Base-by-base conservation (phyloP, 2,113 vertebrate species). In the Platysteira castanea region DNA sequence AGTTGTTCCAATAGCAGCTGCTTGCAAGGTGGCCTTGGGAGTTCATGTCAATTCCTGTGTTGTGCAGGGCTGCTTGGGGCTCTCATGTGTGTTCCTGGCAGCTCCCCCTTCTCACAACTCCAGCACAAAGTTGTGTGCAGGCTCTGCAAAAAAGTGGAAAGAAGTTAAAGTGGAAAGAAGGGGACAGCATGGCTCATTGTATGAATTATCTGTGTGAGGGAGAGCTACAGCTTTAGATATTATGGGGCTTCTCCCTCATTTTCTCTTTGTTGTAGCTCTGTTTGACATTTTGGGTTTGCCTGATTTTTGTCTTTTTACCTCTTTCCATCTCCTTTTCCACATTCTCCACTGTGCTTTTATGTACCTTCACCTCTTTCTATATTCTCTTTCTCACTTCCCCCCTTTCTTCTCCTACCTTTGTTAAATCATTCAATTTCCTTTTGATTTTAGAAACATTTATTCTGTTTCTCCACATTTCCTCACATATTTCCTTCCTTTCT, bases 1-100 rank as follows among this genome's bases (percentile, higher is more conserved):
- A 87, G 69, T 39, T 47, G 89, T 94, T 97, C 82, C 92, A 96
- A 96, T 35, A 90, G 89, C 96, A 97, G 95, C 95, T 97, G 97
- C 54, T 79, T 50, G 60, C 13, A 7, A 76, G 93, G 67, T 2
- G 0, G 87, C 89, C 88, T 70, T 91, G 92, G 92, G 96, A 96
- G 93, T 69, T 96, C 89, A 44, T 61, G 79, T 78, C 79, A 89
- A 71, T 92, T 94, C 50, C 92, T 75, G 52, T 49, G 70, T 74
- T 90, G 47, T 41, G 50, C 83, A 74, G 84, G 61, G 84, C 79
- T 71, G 88, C 82, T 84, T 69, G 15, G 47, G 21, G 65, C 54
- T 91, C 69, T 84, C 37, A 5, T 39, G 30, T 2, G 5, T 0
- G 1, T 19, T 57, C 33, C 59, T 83, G 86, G 57, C 84, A 81